Conservation (phyloP, 2,888 invertebrate genomes). For the Bursaphelenchus okinawaensis region DNA sequence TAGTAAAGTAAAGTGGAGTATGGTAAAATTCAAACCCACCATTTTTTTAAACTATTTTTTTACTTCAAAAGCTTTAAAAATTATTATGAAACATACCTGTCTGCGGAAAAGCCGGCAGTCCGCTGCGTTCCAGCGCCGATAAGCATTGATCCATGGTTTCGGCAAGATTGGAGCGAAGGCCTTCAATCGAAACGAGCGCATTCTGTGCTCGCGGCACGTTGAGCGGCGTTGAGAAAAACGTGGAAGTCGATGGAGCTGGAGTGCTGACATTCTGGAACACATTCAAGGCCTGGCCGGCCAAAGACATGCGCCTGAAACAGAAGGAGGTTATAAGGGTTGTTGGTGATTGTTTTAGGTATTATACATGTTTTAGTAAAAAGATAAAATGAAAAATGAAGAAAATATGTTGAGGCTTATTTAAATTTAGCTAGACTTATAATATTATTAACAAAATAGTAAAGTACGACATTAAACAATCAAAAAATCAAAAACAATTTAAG, state of each 20-base stretch:
- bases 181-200: constrained; percentile 28
- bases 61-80: neutral
- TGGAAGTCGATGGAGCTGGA: neutral
- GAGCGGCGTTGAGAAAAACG: neutral
- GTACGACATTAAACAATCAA: too few relatives aligned
- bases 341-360: neutral
- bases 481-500: neutral
- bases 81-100: constrained; percentile 10
- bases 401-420: too few relatives aligned
- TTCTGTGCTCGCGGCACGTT: constrained; percentile 12
- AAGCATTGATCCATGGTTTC: constrained; percentile 35
- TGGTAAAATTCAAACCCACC: neutral
- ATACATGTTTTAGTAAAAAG: neutral
- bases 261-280: constrained; percentile 11
- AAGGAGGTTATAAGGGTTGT: neutral
- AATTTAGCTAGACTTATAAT: neutral
- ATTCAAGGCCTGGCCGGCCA: constrained; percentile 11
- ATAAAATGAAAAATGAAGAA: too few relatives aligned
- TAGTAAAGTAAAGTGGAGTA: too few relatives aligned
- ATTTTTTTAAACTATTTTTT: neutral
- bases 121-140: constrained; percentile 24
- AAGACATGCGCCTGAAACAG: constrained; percentile 15
- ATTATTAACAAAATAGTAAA: neutral
- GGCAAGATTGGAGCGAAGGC: constrained; percentile 33
- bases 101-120: constrained; percentile 25